phyloP scores from a whole-genome alignment of 1,140 invertebrate genomes.

The Theocolax elegans region DNA sequence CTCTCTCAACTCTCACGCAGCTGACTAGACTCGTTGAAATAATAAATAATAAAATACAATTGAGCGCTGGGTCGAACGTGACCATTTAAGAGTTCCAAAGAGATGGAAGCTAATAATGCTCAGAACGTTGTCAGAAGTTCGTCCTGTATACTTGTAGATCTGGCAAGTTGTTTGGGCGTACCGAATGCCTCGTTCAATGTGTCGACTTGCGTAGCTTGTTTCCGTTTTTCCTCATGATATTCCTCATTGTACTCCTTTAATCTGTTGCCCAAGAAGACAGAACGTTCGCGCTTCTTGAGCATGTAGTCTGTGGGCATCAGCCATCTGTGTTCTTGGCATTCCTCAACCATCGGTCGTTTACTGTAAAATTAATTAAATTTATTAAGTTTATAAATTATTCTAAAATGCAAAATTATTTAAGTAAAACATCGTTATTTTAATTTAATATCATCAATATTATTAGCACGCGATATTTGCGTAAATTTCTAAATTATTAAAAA shows the following conservation, averaged over 20 bases:
- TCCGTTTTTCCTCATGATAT: conserved; percentile 76
- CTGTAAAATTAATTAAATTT: conserved; percentile 69
- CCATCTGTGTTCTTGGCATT: conserved; percentile 96
- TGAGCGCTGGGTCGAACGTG: background rate
- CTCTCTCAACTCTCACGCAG: conserved; percentile 14
- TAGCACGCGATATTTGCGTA: too few relatives aligned
- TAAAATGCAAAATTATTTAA: too few relatives aligned
- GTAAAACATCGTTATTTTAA: too few relatives aligned
- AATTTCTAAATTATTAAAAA: too few relatives aligned
- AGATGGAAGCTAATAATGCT: too few relatives aligned
- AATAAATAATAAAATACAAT: conserved; percentile 7
- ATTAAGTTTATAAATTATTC: too few relatives aligned
- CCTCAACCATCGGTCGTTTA: conserved; percentile 92
- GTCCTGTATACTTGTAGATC: conserved; percentile 85
- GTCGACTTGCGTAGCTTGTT: conserved; percentile 71
- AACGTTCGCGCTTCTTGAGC: conserved; percentile 90
- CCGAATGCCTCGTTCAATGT: conserved; percentile 65
- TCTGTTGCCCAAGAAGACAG: conserved; percentile 84
- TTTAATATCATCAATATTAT: too few relatives aligned
- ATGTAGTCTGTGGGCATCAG: conserved; percentile 90
- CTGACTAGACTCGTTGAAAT: conserved; percentile 22
- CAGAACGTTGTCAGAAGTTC: conserved; percentile 76
- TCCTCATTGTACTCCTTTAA: conserved; percentile 84
- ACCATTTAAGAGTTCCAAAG: too few relatives aligned
- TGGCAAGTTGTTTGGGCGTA: conserved; percentile 71